Base-by-base conservation (phyloP, 1,140 invertebrate species). In the Zophobas atratus region DNA sequence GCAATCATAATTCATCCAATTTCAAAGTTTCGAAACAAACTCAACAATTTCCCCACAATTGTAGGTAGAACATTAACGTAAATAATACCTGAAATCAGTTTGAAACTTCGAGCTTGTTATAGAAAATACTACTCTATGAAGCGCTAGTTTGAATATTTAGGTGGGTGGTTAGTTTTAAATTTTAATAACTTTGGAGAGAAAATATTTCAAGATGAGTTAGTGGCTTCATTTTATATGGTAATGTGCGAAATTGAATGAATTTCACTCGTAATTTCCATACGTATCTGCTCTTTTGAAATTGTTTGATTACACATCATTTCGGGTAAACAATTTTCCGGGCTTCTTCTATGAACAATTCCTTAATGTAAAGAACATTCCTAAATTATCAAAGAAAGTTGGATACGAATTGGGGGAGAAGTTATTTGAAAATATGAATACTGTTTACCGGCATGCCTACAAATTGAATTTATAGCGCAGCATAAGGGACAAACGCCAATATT, bases 281-380 rank as follows among this genome's bases (percentile, higher is more conserved):
- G 41, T 55, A 73, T 73, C 38, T 55, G 49, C 49, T 73, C 38
- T 56, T 43, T 55, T 56, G 33, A 73, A 73, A 73, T 41, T 73
- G 71, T 55, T 73, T 73, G 71, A 73, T 55, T 72, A 72, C 38
- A 55, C 48, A 55, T 73, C 49, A 73, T 73, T 73, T 73, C 35
- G n/a, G 36, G 49, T 43, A 73, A 67, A 67, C 60, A 46, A 67
- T 67, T 67, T 43, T 36, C 56, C 35, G 34, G 36, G 6, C 56
- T 60, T 39, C 56, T 60, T 60, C 56, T 60, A 60, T 60, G 56
- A 60, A 60, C 56, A 60, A 60, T 60, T 60, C 49, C 20, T 53
- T 53, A 53, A 53, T 20, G 49, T 53, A 53, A 53, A 6, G 20
- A 46, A 46, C 8, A 46, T 46, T 57, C 39, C 38, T 32, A 67